Base-by-base conservation (phyloP, 2,888 invertebrate genomes). In the Megalurothrips usitatus region DNA sequence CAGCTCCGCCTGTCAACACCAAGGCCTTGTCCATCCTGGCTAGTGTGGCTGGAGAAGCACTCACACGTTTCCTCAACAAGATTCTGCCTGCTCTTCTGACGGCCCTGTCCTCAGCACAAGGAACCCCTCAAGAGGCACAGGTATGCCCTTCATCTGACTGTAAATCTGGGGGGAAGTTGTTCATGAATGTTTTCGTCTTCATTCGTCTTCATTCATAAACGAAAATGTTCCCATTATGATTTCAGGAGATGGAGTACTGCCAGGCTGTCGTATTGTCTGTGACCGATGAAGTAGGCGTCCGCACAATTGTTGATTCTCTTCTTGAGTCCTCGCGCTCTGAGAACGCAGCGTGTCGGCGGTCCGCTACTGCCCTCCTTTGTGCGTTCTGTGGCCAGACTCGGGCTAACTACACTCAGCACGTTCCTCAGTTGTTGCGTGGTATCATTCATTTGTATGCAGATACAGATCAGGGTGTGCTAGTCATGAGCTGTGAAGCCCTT, bases 11-110 rank as follows among this genome's bases (percentile, higher is more conserved):
- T 28, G 94, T 96, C 11, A 97, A 98, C 88, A 95, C 98, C 19
- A 94, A 96, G 88, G 98, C 98, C 0, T 89, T 99, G 81, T 95
- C 98, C 0, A 96, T 97, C 85, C 89, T 99, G 84, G 96, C 98
- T 1, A 94, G 97, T 47, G 98, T 98, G 9, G 97, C 98, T 79
- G 98, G 97, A 79, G 96, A 97, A 86, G 93, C 98, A 28, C 90
- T 98, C 81, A 96, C 95, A 14, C 93, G 94, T 86, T 97, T 97
- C 87, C 90, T 99, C 83, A 92, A 93, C 84, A 95, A 95, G 88
- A 96, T 99, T 86, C 89, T 99, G 84, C 96, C 97, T 48, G 97
- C 99, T 43, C 89, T 99, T 83, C 90, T 98, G 82, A 89, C 90
- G 43, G 93, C 96, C 81, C 89, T 96, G 80, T 92, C 91, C 0